Conservation (phyloP, 2,797 vertebrate genomes). For the Vipera ursinii region DNA sequence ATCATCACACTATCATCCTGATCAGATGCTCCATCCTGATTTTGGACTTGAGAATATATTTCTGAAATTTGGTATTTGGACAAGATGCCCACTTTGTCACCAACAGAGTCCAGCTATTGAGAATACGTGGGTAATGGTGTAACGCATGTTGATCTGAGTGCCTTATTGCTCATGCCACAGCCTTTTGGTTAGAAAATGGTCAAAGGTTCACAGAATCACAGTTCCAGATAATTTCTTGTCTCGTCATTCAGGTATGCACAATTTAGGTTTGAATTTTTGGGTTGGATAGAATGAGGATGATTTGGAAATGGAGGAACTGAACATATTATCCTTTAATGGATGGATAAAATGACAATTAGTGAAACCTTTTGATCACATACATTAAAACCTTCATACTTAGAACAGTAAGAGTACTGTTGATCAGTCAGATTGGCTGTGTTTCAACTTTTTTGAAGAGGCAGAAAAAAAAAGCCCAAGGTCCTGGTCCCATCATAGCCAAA, state of each 20-base stretch:
- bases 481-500: no score
- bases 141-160: not conserved
- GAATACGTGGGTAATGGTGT: not conserved
- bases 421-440: no score
- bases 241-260: not conserved
- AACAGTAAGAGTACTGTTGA: no score
- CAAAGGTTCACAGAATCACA: not conserved
- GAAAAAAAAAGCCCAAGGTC: no score
- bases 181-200: not conserved
- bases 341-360: no score
- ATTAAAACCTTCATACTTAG: no score
- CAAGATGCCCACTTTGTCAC: not conserved
- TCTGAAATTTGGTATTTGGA: not conserved
- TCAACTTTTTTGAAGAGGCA: no score
- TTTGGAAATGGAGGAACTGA: not conserved
- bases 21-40: not conserved
- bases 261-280: not conserved
- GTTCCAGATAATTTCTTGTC: not conserved
- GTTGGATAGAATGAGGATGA: not conserved
- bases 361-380: no score
- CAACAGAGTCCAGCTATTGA: not conserved
- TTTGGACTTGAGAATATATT: not conserved
- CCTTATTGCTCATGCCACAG: not conserved
- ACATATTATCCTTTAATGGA: not conserved
- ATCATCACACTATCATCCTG: not conserved